Base-by-base conservation (phyloP, 2,888 invertebrate genomes). In the Octonoba sinensis region DNA sequence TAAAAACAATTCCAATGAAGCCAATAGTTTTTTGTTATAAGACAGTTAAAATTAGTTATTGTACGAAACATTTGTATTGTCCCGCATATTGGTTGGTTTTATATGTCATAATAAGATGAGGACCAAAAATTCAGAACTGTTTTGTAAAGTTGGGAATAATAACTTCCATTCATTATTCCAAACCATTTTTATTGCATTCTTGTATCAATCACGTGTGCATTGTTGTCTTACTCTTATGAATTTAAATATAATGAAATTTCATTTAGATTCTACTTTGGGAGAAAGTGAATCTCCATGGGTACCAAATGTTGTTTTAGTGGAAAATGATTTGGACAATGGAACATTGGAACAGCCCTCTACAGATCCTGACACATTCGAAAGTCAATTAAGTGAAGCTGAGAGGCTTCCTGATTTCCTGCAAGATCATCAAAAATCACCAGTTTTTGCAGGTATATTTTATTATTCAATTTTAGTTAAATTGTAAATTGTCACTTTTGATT, bases 271-370 rank as follows among this genome's bases (percentile, higher is more conserved):
- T 18, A 24, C 74, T 22, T 67, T 73, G 62, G 79, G 67, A 47
- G 73, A 73, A n/a, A 47, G 27, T 57, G 74, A 81, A 13, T 81
- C 81, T 12, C 81, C 69, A 16, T 81, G 81, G 81, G 81, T 81
- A 22, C 81, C 81, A 57, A 81, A 74, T 74, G 81, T 81, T n/a
- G 81, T 81, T 36, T 47, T 81, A n/a, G 74, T 81, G 27, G 81
- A 81, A 69, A 81, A 81, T 70, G 74, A 81, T 59, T 49, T 46
- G 11, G 71, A 65, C n/a, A 71, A 51, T 65, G 44, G 44, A 24
- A 64, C 51, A 69, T 13, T 59, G 57, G 69, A 69, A 57, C 27
- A 67, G 36, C 20, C 44, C 16, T 54, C 60, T 64, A 57, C 69
- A 22, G 44, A 60, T 46, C 46, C 18, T 8, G 65, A 44, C 20